Evolutionary conservation across 2,888 invertebrate genomes (phyloP).

Genomic region (Ochropacha duplaris): DNA sequence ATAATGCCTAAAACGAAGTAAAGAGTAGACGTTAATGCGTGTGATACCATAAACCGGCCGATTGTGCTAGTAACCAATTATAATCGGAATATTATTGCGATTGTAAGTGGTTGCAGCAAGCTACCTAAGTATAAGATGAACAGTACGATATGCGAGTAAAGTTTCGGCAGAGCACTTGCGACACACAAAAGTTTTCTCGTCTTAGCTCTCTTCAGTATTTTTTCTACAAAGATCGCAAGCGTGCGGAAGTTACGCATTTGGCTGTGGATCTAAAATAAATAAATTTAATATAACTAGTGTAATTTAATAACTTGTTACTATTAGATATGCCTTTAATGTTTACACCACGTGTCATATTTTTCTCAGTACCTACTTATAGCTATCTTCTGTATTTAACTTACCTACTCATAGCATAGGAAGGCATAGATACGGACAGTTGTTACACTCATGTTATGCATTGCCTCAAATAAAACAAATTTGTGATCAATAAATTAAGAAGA

Average conservation of each 20-base stretch:
- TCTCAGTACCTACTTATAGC: slow-evolving; percentile 26
- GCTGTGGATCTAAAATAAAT: slow-evolving; percentile 59
- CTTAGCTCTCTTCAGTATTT: slow-evolving; percentile 36
- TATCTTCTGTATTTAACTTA: slow-evolving; percentile 27
- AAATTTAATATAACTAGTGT: slow-evolving; percentile 36
- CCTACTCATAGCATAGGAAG: slow-evolving; percentile 49
- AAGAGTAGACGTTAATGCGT: slow-evolving; percentile 41
- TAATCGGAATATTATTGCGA: slow-evolving; percentile 35
- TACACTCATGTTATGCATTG: slow-evolving; percentile 57
- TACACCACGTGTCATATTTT: slow-evolving; percentile 49
- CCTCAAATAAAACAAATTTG: slow-evolving; percentile 62
- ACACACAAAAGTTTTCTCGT: slow-evolving; percentile 69
- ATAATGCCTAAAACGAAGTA: slow-evolving; percentile 19
- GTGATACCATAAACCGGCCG: slow-evolving; percentile 51
- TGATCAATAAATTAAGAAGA: slow-evolving; percentile 72
- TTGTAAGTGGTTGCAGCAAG: slow-evolving; percentile 56
- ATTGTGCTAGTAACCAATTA: slow-evolving; percentile 53
- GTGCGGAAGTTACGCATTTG: slow-evolving; percentile 59
- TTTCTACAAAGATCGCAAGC: slow-evolving; percentile 39
- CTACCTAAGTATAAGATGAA: slow-evolving; percentile 65
- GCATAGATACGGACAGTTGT: slow-evolving; percentile 49
- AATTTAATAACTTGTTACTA: slow-evolving; percentile 48
- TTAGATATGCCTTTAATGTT: slow-evolving; percentile 46
- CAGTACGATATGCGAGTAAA: slow-evolving; percentile 77
- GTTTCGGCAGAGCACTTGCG: slow-evolving; percentile 75